Percentiles rank a stretch among this genome's conserved stretches.
Conservation (phyloP, 2,113 vertebrate genomes). For the Peucedramus taeniatus region DNA sequence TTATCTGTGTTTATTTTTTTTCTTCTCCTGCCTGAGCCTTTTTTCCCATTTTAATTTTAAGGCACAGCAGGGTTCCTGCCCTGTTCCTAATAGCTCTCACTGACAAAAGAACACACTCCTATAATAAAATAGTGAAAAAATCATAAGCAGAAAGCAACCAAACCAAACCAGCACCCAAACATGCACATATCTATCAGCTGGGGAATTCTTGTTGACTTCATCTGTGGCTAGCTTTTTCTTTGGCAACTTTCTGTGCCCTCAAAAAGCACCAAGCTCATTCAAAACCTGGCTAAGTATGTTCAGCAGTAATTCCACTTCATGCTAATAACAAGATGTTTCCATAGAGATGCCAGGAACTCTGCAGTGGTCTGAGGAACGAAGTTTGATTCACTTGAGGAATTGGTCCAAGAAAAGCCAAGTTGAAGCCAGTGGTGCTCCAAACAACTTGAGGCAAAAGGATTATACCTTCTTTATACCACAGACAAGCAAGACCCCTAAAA, state of each 20-base stretch:
- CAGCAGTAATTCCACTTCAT: not conserved
- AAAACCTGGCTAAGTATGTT: not conserved
- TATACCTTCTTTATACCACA: not conserved
- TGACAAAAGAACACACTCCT: not conserved
- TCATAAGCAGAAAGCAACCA: not conserved
- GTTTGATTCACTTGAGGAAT: not conserved
- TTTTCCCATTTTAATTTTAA: conserved; percentile 42
- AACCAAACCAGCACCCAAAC: not conserved
- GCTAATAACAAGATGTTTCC: not conserved
- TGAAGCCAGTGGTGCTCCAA: not conserved
- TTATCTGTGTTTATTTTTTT: not conserved
- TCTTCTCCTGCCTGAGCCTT: not conserved
- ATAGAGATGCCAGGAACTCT: not conserved
- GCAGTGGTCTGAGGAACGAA: not conserved
- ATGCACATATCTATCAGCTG: not conserved
- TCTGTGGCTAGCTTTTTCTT: not conserved
- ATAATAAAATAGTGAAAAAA: not conserved
- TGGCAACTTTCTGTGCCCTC: not conserved
- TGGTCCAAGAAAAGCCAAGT: not conserved
- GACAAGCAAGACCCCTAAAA: not conserved
- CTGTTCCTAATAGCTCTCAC: conserved; percentile 33
- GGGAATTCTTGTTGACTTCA: not conserved
- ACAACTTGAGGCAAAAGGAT: not conserved
- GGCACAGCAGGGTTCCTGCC: conserved; percentile 35
- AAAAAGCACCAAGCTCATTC: not conserved